Conservation (phyloP, 1,140 invertebrate species). For the Grapholita molesta region DNA sequence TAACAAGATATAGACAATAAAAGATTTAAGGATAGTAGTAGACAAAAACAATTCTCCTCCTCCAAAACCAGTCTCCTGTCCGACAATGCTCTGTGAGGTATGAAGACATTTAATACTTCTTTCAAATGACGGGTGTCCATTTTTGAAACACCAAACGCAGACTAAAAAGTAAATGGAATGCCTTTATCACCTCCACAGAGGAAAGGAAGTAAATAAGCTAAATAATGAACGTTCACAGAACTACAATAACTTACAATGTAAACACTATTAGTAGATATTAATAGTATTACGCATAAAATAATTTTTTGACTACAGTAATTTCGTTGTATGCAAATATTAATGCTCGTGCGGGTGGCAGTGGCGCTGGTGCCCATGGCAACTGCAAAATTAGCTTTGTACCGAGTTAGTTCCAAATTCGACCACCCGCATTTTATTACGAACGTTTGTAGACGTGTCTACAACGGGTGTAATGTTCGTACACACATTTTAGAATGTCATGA, state of each 20-base stretch:
- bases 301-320: not conserved
- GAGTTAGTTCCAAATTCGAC: not conserved
- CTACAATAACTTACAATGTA: not conserved
- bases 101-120: not conserved
- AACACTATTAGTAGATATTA: too few relatives aligned
- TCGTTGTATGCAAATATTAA: not conserved
- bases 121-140: not conserved
- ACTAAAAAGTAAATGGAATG: not conserved
- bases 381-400: not conserved
- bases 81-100: not conserved
- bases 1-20: too few relatives aligned
- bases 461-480: too few relatives aligned
- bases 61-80: too few relatives aligned
- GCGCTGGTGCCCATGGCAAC: not conserved
- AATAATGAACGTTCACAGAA: not conserved
- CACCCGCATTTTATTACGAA: not conserved
- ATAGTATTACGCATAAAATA: not conserved
- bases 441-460: not conserved
- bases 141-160: not conserved
- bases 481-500: conserved; percentile 19
- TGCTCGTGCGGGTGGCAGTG: not conserved
- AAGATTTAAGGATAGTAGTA: too few relatives aligned
- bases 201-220: not conserved
- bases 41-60: too few relatives aligned
- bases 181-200: not conserved